Evolutionary conservation across 2,888 invertebrate genomes (phyloP).

Genomic region (Anoplius nigerrimus): DNA sequence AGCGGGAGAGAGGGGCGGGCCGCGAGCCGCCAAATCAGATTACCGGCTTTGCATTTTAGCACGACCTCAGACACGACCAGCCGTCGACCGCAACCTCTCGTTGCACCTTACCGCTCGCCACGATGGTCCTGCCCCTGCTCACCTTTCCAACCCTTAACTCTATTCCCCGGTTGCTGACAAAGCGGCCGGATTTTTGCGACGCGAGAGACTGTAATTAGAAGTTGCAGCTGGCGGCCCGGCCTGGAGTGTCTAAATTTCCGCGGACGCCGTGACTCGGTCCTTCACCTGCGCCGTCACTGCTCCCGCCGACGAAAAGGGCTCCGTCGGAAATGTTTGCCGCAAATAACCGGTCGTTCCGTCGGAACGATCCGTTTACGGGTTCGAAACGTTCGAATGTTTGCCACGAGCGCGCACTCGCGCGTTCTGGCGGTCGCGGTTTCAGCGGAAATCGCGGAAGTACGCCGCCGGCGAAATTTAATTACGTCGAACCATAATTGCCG

Average conservation of each 20-base stretch:
- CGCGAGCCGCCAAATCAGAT: slow-evolving; percentile 61
- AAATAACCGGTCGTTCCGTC: no score
- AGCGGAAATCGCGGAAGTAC: background rate
- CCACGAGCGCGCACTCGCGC: slow-evolving; percentile 5
- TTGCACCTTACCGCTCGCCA: slow-evolving; percentile 1
- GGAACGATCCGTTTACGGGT: no score
- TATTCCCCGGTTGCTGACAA: slow-evolving; percentile 2
- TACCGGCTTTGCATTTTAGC: slow-evolving; percentile 63
- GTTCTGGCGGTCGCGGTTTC: no score
- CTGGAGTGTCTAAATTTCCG: no score
- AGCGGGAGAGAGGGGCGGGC: background rate
- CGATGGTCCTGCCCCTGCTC: no score
- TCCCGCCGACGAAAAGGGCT: no score
- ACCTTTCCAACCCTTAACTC: background rate
- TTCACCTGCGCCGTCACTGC: no score
- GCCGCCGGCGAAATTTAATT: background rate
- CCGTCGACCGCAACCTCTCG: slow-evolving; percentile 13
- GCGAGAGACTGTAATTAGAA: background rate
- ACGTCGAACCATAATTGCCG: no score
- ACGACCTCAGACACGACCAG: slow-evolving; percentile 47
- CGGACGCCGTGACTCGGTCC: no score
- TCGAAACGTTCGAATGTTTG: no score
- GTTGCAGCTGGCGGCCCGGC: no score
- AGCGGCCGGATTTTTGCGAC: slow-evolving; percentile 14
- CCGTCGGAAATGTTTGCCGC: no score